Base-by-base conservation (phyloP, 2,888 invertebrate species). In the Caenorhabditis japonica region DNA sequence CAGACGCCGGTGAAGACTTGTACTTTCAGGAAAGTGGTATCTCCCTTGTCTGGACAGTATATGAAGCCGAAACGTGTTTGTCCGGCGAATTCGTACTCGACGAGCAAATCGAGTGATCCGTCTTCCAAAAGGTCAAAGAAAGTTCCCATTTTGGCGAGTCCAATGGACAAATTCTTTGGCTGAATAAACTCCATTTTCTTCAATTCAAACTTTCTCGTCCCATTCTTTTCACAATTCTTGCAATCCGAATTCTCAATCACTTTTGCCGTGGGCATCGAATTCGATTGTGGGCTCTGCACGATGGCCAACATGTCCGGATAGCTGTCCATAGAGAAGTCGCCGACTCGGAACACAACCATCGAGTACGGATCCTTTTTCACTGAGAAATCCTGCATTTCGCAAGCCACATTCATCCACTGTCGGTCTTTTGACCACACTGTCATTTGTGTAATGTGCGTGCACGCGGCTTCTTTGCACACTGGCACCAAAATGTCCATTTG, bases 21-120 rank as follows among this genome's bases (percentile, higher is more conserved):
- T 13, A 84, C 85, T 62, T 87, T 87, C 34, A 88, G 72, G 74
- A 87, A 87, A 1, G 87, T 85, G 2, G 87, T 88, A 66, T 87
- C 87, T 13, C 83, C 84, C 52, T 86, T 82, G 46, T 84, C 81
- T 3, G 80, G 80, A 51, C 80, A 62, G 7, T 49, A 43, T 2
- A 80, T 74, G 59, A 80, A 80, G 46, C 61, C 64, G 25, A 59
- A 43, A 3, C 58, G 61, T 10, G 53, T 66, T 34, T 43, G 17
- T n/a, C 27, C 34, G 10, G 34, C 43, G 53, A 44, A 73, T 8
- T 66, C 70, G 71, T 85, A 86, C 56, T 86, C 84, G 8, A 85
- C 81, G 10, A 87, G 64, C 25, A 87, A 60, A 61, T 87, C 87
- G 49, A 87, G 77, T 34, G 74, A 85, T 25, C 87, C 87, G 56